These are phyloP conservation scores for Pycnonotus jocosus DNA, from an alignment of 2,113 vertebrate species.

Conservation along the genomic window DNA sequence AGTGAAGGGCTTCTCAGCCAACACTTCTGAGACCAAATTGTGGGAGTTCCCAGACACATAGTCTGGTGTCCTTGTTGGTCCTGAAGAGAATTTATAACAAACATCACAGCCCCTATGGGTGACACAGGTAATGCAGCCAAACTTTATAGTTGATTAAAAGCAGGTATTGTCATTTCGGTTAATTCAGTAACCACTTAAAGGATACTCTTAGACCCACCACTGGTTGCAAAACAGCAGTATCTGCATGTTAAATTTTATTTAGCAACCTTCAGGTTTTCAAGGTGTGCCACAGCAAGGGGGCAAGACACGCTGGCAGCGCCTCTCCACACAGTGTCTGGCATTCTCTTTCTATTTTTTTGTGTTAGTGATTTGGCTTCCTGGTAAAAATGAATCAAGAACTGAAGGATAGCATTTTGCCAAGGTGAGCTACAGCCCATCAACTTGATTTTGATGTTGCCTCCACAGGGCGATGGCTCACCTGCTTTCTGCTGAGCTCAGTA, in stretches of 20 bases:
- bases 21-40: too few species aligned
- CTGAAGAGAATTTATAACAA: not conserved
- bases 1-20: not conserved
- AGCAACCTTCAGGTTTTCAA: not conserved
- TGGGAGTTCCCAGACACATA: not conserved
- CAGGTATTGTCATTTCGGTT: not conserved
- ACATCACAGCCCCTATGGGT: rapidly evolving
- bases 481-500: not conserved
- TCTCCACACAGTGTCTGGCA: not conserved
- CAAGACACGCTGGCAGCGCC: not conserved
- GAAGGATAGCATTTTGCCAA: not conserved
- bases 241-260: not conserved
- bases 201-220: not conserved
- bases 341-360: not conserved
- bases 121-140: not conserved
- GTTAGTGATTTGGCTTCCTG: not conserved
- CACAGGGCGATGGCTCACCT: rapidly evolving
- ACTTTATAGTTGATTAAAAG: not conserved
- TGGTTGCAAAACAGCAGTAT: not conserved
- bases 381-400: not conserved
- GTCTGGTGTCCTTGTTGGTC: not conserved
- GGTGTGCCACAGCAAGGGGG: not conserved
- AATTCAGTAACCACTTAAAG: not conserved
- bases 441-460: not conserved
- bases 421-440: not conserved